Base-by-base conservation (phyloP, 2,797 vertebrate genomes). In the Menidia menidia region DNA sequence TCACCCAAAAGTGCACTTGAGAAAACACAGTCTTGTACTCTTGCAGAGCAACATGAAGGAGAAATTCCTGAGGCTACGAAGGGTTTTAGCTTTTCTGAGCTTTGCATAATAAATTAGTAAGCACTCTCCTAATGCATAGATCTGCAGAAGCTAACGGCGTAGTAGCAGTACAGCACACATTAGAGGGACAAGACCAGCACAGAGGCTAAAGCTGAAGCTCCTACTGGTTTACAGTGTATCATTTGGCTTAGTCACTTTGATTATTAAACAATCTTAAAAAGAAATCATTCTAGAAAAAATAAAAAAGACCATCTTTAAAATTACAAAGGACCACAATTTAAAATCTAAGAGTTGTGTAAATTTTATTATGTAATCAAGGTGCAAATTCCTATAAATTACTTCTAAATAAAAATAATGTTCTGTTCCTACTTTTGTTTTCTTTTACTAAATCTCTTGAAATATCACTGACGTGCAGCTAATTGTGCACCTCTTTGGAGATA, bases 41-140 rank as follows among this genome's bases (percentile, higher is more conserved):
- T 41, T 47, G 63, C 43, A 6, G 45, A 52, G 61, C 14, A 45
- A 31, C 30, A 52, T 2, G 35, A 62, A 54, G 53, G 42, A 32
- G 4, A 31, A 55, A 71, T 60, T 72, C 76, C 73, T 82, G 69
- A 81, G 69, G 43, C 18, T 42, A n/a, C 42, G 39, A 53, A 53
- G 12, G 44, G 10, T 0, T 30, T 30, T 32, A 35, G 13, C 12
- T 18, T 41, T 35, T 51, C 31, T 7, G 31, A 45, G 42, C 47
- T 2, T 5, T 18, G 2, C 13, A 12, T 3, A 53, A 43, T 18
- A 39, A 45, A 56, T 77, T 68, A 8, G 43, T 43, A 3, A 51
- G 25, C 30, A 14, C 56, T 43, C 18, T 62, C 32, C 6, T 31
- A 43, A 47, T 11, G 25, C 19, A 51, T 42, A 42, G 31, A 67